Evolutionary conservation across 2,888 invertebrate genomes (phyloP).

Genomic region (Cheilosia scutellata): DNA sequence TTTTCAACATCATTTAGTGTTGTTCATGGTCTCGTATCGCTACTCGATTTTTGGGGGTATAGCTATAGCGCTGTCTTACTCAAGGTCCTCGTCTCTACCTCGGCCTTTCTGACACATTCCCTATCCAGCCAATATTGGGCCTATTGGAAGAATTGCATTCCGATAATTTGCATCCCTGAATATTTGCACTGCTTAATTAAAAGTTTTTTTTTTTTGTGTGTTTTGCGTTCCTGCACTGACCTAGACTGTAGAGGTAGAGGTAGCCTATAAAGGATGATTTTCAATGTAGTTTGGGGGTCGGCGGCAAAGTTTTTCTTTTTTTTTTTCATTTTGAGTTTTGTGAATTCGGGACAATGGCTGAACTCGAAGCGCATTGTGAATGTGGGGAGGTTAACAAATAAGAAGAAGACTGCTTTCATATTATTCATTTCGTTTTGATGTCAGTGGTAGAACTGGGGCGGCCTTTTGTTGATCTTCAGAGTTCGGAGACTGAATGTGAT

Average conservation of each 20-base stretch:
- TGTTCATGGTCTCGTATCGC: not conserved
- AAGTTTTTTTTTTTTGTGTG: conserved; percentile 33
- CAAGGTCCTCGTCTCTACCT: conserved; percentile 43
- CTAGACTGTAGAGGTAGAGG: conserved; percentile 40
- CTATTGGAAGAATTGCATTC: conserved; percentile 39
- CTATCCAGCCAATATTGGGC: conserved; percentile 22
- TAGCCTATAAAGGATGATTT: conserved; percentile 10
- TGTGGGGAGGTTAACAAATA: conserved; percentile 14
- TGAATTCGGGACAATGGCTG: conserved; percentile 59
- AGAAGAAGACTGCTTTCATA: conserved; percentile 17
- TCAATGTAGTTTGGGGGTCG: conserved; percentile 21
- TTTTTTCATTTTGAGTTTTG: conserved; percentile 22
- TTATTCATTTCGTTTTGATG: conserved; percentile 40
- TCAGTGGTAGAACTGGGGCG: conserved; percentile 48
- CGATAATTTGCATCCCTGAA: conserved; percentile 19
- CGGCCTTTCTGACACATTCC: conserved; percentile 21
- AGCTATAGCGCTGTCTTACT: conserved; percentile 5
- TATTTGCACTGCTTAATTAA: conserved; percentile 68
- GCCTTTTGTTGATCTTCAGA: conserved; percentile 56
- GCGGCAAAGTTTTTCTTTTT: conserved; percentile 40
- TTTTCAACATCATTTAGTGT: conserved; percentile 7
- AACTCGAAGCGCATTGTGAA: conserved; percentile 31
- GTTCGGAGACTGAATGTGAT: conserved; percentile 37
- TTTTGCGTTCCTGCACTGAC: conserved; percentile 46
- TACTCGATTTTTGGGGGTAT: conserved; percentile 10